Conservation (phyloP, 2,113 vertebrate genomes). For the Mormyrus iriodes region DNA sequence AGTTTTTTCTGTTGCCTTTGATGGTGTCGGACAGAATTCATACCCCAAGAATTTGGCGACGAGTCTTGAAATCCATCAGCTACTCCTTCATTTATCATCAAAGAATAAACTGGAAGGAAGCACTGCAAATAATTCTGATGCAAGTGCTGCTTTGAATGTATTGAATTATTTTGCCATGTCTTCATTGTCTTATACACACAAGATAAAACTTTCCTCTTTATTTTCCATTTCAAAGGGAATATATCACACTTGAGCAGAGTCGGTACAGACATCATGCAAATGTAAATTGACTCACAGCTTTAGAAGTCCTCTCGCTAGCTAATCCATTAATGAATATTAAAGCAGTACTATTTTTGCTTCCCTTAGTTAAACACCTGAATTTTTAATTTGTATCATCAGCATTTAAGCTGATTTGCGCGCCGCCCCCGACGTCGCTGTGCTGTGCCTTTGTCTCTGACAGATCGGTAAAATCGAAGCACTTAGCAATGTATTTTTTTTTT, state of each 20-base stretch:
- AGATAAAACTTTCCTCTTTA: slow-evolving; percentile 51
- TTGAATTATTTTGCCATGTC: slow-evolving; percentile 38
- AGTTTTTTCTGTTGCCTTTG: background rate
- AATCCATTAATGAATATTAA: slow-evolving; percentile 29
- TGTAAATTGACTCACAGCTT: slow-evolving; percentile 47
- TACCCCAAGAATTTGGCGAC: background rate
- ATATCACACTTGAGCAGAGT: slow-evolving; percentile 41
- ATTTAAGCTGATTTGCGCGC: background rate
- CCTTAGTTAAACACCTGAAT: slow-evolving; percentile 23
- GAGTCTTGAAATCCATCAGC: background rate
- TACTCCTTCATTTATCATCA: background rate
- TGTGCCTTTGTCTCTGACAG: background rate
- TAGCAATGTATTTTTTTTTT: background rate
- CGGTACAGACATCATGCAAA: slow-evolving; percentile 46
- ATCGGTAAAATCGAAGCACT: slow-evolving; percentile 1
- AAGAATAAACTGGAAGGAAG: background rate
- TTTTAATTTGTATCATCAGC: slow-evolving; percentile 22
- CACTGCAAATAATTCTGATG: slow-evolving; percentile 29
- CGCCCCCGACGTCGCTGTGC: background rate
- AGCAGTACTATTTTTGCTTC: slow-evolving; percentile 25
- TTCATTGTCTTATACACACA: slow-evolving; percentile 46
- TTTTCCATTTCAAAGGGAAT: slow-evolving; percentile 62
- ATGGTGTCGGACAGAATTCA: background rate
- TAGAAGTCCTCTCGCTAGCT: slow-evolving; percentile 14
- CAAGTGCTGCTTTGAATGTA: slow-evolving; percentile 42